Conservation (phyloP, 2,113 vertebrate species). For the Istiophorus platypterus region DNA sequence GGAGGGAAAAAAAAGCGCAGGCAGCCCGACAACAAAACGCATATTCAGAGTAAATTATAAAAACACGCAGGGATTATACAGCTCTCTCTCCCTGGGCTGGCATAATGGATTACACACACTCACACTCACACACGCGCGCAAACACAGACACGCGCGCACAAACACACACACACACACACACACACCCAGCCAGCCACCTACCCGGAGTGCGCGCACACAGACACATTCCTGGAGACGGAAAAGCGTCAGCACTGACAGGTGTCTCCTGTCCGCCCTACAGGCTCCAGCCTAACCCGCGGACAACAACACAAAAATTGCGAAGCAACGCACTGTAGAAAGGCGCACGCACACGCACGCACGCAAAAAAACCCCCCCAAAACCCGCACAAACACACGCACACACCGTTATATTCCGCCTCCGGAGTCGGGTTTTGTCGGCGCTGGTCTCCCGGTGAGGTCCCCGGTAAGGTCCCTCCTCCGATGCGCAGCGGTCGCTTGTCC, state of each 20-base stretch:
- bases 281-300: constrained; percentile 30
- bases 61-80: constrained; percentile 60
- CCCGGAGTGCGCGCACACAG: constrained; percentile 47
- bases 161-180: background rate
- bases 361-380: too few species aligned
- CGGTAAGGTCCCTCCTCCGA: constrained; percentile 53
- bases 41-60: constrained; percentile 57
- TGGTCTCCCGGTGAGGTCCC: constrained; percentile 62
- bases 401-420: constrained; percentile 78
- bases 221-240: constrained; percentile 70
- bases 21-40: constrained; percentile 36
- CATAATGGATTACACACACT: constrained; percentile 55
- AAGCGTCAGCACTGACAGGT: constrained; percentile 73
- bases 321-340: constrained; percentile 36
- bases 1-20: background rate
- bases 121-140: constrained; percentile 20
- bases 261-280: constrained; percentile 66
- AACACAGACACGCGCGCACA: constrained; percentile 5
- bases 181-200: background rate
- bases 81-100: constrained; percentile 47
- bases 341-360: constrained; percentile 39
- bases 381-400: constrained; percentile 63
- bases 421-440: constrained; percentile 54
- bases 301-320: constrained; percentile 58
- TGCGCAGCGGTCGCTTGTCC: constrained; percentile 61